These are phyloP conservation scores for Apocheima hispidaria DNA, from an alignment of 2,888 invertebrate species.

Conservation along the genomic window DNA sequence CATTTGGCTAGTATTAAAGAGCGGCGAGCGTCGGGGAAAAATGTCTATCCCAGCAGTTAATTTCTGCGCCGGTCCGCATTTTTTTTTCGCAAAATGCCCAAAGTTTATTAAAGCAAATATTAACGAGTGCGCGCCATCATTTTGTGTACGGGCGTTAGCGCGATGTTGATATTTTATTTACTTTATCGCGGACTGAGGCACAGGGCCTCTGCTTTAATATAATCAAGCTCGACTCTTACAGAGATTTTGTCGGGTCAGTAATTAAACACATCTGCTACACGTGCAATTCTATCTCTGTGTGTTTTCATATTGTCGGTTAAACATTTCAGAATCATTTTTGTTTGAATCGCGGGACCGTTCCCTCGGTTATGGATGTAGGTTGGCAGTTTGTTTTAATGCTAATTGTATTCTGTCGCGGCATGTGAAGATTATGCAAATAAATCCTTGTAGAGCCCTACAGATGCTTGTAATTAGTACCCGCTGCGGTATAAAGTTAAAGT, in stretches of 20 bases:
- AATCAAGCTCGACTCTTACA: conserved; percentile 76
- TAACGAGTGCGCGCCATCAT: conserved; percentile 69
- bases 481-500: conserved; percentile 41
- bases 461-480: conserved; percentile 46
- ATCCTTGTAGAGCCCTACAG: conserved; percentile 47
- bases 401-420: conserved; percentile 54
- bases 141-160: conserved; percentile 70
- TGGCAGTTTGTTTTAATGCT: conserved; percentile 63
- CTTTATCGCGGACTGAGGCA: conserved; percentile 68
- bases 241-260: conserved; percentile 79
- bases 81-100: conserved; percentile 72
- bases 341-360: conserved; percentile 58
- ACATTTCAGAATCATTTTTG: conserved; percentile 63
- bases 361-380: conserved; percentile 51
- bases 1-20: conserved; percentile 69
- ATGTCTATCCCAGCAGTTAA: conserved; percentile 74
- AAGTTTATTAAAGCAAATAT: conserved; percentile 79
- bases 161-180: conserved; percentile 82
- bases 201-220: conserved; percentile 68
- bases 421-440: conserved; percentile 57
- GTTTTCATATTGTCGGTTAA: conserved; percentile 67
- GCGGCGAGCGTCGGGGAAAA: conserved; percentile 61
- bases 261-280: conserved; percentile 83
- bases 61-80: conserved; percentile 66
- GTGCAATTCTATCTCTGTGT: conserved; percentile 69